These are phyloP conservation scores for Cuculus canorus DNA, from an alignment of 2,797 vertebrate species.

Conservation along the genomic window DNA sequence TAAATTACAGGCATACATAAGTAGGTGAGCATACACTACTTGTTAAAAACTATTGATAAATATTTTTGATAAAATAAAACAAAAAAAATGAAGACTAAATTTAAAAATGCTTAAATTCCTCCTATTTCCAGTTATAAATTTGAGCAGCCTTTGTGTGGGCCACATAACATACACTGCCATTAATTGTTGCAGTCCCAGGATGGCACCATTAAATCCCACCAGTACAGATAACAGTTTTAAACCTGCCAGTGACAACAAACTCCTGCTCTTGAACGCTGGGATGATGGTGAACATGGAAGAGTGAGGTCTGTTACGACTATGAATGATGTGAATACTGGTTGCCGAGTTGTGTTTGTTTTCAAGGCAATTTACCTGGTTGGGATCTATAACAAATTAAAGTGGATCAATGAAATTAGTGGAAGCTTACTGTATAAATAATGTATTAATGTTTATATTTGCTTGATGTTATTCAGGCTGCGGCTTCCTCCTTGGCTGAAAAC, in stretches of 20 bases:
- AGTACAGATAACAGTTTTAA: not conserved
- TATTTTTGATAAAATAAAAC: not conserved
- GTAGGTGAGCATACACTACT: not conserved
- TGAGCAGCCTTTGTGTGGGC: not conserved
- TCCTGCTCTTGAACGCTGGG: not conserved
- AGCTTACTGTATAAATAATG: not conserved
- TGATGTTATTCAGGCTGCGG: slow-evolving; percentile 81
- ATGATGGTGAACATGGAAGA: not conserved
- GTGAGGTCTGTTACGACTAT: not conserved
- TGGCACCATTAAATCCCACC: not conserved
- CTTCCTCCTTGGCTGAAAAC: slow-evolving; percentile 98
- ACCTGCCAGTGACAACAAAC: not conserved
- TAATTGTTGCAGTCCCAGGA: not conserved
- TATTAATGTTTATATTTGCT: slow-evolving; percentile 3
- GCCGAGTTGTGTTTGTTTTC: not conserved
- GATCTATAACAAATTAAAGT: not conserved
- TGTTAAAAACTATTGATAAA: not conserved
- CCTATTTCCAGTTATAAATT: not conserved
- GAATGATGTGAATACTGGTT: not conserved
- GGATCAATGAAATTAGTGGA: not conserved
- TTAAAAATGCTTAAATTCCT: not conserved
- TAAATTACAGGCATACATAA: not conserved
- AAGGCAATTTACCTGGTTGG: not conserved
- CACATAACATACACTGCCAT: accelerated
- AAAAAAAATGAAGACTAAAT: not conserved